These are phyloP conservation scores for Gorsachius goisagi DNA, from an alignment of 2,113 vertebrate genomes.

Conservation along the genomic window DNA sequence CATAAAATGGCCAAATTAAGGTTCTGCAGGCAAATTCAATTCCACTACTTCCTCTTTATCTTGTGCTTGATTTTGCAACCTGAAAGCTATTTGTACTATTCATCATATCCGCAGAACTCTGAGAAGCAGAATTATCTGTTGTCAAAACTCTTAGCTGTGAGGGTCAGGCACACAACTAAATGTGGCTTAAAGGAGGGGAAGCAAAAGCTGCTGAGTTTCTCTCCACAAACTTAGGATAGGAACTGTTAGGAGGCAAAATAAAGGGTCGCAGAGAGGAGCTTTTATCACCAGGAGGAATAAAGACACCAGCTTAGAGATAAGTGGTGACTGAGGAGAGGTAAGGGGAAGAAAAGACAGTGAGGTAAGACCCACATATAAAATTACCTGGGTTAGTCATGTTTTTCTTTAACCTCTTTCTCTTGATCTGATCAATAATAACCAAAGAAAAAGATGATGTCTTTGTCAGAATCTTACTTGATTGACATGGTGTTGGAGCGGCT, in stretches of 20 bases:
- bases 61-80: slow-evolving; percentile 32
- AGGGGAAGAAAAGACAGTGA: neutral
- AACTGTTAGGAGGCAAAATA: neutral
- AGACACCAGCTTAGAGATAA: neutral
- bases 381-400: no score
- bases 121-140: neutral
- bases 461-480: neutral
- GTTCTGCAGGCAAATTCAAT: slow-evolving; percentile 27
- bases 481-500: neutral
- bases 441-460: neutral
- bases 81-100: neutral
- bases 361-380: neutral
- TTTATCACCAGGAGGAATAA: neutral
- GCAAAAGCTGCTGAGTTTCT: neutral
- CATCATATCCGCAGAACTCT: neutral
- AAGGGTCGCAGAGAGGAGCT: no score
- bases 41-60: slow-evolving; percentile 48
- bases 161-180: neutral
- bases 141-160: neutral
- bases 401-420: no score
- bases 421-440: no score
- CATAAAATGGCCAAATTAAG: slow-evolving; percentile 45
- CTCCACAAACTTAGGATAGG: neutral
- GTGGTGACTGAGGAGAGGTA: neutral
- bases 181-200: neutral